Base-by-base conservation (phyloP, 2,888 invertebrate genomes). In the Drosophila monieri region DNA sequence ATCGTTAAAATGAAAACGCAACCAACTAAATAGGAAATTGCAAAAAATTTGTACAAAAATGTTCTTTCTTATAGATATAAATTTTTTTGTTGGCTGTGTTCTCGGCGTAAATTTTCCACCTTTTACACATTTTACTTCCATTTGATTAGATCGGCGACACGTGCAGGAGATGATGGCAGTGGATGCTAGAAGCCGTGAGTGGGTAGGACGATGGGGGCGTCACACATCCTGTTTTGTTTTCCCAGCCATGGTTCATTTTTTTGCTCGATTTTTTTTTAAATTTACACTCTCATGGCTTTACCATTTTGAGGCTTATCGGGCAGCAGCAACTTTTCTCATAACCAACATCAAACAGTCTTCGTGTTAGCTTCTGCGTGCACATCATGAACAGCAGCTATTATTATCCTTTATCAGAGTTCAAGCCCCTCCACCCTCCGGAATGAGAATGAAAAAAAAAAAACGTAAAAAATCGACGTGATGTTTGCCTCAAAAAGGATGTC, bases 121-220 rank as follows among this genome's bases (percentile, higher is more conserved):
- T 90, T 89, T 90, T 84, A 78, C 88, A 83, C 86, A 89, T 79
- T 89, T 89, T 86, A 88, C 81, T 89, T 90, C 89, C 89, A 88
- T 88, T 85, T 85, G 89, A 89, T 90, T 89, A 83, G 80, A 88
- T 89, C 88, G 78, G 73, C 74, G 77, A 77, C 88, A 84, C 83
- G 83, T 84, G 80, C 87, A 62, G 21, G 30, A 43, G 39, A 41
- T 41, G 39, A 41, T 41, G 39, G 39, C 14, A 15, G 8, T 18
- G 39, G 39, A 41, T 15, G 47, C 51, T 18, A 15, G 39, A 10
- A 41, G 39, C 39, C 18, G 6, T 41, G 10, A 41, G 39, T 41
- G 39, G 39, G 9, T 52, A 32, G 58, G 62, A 27, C 21, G 21
- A 56, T 10, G 15, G 69, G 57, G 72, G 88, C 68, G 18, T 18